Conservation (phyloP, 2,797 vertebrate species). For the Eulemur albifrons region DNA sequence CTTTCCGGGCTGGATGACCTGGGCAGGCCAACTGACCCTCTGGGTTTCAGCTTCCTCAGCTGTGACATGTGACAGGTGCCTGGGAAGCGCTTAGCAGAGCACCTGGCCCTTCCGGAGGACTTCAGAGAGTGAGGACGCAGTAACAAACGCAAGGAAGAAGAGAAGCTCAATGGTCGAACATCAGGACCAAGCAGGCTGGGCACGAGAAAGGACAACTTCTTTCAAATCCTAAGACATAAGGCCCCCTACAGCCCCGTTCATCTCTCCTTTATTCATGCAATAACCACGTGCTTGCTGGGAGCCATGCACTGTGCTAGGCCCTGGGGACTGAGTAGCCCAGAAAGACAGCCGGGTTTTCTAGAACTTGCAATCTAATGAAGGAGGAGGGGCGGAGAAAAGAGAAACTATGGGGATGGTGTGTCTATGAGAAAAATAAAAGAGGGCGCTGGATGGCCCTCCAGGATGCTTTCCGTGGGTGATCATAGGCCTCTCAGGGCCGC, state of each 20-base stretch:
- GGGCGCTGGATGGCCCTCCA: accelerated
- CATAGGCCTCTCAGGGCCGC: neutral
- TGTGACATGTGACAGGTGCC: accelerated
- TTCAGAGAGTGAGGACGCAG: neutral
- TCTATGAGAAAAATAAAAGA: neutral
- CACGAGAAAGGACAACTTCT: neutral
- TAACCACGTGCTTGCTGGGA: neutral
- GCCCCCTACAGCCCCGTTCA: accelerated
- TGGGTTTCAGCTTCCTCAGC: neutral
- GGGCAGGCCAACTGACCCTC: accelerated
- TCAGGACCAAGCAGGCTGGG: neutral
- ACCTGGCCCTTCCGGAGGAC: neutral
- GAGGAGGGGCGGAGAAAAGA: neutral
- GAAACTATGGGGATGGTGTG: neutral
- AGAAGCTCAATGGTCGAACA: accelerated
- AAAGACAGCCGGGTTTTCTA: neutral
- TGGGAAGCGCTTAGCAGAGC: accelerated
- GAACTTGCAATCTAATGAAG: neutral
- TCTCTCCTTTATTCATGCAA: neutral
- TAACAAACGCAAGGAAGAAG: neutral
- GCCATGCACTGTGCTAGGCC: neutral
- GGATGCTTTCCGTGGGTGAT: neutral
- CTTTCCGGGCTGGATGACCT: neutral
- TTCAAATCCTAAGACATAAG: neutral
- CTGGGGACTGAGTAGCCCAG: neutral